These are phyloP conservation scores for Apomyelois bistriatella DNA, from an alignment of 2,888 invertebrate genomes.

Conservation along the genomic window DNA sequence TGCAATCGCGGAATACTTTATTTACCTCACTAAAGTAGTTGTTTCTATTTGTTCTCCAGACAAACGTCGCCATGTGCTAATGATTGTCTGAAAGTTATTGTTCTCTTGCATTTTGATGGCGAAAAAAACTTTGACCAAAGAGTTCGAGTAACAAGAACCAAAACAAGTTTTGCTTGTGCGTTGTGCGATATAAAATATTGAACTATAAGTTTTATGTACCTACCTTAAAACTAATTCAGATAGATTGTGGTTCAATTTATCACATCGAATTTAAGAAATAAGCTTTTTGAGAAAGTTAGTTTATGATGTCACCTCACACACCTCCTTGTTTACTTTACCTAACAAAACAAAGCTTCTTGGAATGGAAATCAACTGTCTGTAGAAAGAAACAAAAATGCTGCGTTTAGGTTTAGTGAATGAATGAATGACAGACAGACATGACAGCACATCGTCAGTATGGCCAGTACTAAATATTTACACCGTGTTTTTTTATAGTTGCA, in stretches of 20 bases:
- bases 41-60: slow-evolving; percentile 58
- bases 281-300: too few relatives aligned
- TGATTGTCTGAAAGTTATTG: slow-evolving; percentile 66
- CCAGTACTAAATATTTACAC: too few relatives aligned
- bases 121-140: slow-evolving; percentile 45
- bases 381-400: too few relatives aligned
- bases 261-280: too few relatives aligned
- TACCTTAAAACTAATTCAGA: too few relatives aligned
- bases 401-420: too few relatives aligned
- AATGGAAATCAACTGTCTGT: neutral
- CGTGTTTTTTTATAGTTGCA: too few relatives aligned
- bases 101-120: slow-evolving; percentile 60
- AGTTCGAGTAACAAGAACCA: slow-evolving; percentile 28
- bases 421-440: neutral
- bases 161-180: neutral
- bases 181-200: neutral
- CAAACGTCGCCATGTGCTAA: slow-evolving; percentile 68
- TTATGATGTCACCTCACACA: slow-evolving; percentile 9
- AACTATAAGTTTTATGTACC: too few relatives aligned
- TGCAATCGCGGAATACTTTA: slow-evolving; percentile 15
- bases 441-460: too few relatives aligned
- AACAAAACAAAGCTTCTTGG: slow-evolving; percentile 8
- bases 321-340: slow-evolving; percentile 4
- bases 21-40: slow-evolving; percentile 53
- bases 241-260: too few relatives aligned